Evolutionary conservation across 1,140 invertebrate species (phyloP), one percentile per base, ranked within the genome.

Genomic region (Zaprionus ghesquierei): DNA sequence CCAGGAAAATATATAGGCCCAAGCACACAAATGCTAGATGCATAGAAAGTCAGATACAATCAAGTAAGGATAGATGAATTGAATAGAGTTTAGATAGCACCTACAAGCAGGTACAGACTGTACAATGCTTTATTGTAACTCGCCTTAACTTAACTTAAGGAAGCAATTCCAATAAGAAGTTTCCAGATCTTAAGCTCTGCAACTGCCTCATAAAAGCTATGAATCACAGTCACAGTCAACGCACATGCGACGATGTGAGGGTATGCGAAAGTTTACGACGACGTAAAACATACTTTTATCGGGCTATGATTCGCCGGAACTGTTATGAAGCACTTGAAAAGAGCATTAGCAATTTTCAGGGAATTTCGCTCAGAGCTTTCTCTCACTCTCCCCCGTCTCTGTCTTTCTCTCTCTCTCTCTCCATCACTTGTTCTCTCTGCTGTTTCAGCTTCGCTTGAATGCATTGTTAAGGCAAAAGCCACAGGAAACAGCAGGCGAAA

Each of bases 401-500:
- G 6, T 29, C 27, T 29, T 25, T 12, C 10, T 3, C 31, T 3
- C 3, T 35, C 33, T 41, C 35, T 38, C 13, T 38, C 35, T 1
- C 5, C 13, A 6, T 44, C 9, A 5, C 2, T 44, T 9, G 12
- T 46, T 46, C 27, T 31, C 15, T 22, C 18, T 8, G 18, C 18
- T 12, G 13, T 5, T n/a, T 23, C 10, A 15, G 58, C 50, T 23
- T 31, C 20, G 9, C 12, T 51, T 25, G 27, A 27, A 13, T 59
- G 69, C 63, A 71, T 59, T 65, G 61, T 64, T 64, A 31, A 58
- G 51, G 31, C 51, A 69, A 61, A 60, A 53, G n/a, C 54, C 54
- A 46, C 22, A 60, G 46, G 46, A 66, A 38, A 50, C 44, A 22
- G 23, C 10, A 35, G 35, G 25, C 27, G 29, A 41, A 25, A 6